phyloP scores from a whole-genome alignment of 1,140 invertebrate species.

The Ceratitis capitata region DNA sequence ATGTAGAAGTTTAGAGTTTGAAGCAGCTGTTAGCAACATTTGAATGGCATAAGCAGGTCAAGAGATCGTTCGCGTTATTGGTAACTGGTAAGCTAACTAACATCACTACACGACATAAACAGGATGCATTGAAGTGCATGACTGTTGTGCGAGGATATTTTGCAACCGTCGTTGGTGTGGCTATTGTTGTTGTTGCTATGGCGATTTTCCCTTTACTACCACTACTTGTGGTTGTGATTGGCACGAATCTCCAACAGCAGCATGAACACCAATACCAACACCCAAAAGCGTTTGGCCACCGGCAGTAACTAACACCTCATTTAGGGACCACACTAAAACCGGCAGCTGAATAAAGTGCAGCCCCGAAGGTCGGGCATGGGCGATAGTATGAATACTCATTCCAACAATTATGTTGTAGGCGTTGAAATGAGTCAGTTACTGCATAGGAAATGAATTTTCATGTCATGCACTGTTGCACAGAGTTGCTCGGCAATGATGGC shows the following conservation, averaged over 20 bases:
- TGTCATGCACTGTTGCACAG: neutral
- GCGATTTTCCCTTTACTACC: slow-evolving; percentile 13
- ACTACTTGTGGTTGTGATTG: slow-evolving; percentile 22
- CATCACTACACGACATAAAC: slow-evolving; percentile 1
- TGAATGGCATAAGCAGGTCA: slow-evolving; percentile 20
- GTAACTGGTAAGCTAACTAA: neutral
- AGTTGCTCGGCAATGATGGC: neutral
- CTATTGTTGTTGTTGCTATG: neutral
- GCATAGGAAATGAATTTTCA: neutral
- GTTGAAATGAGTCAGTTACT: neutral
- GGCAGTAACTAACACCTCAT: neutral
- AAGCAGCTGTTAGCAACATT: neutral
- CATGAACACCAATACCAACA: neutral
- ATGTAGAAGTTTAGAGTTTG: neutral
- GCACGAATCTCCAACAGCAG: neutral
- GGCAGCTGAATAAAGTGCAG: neutral
- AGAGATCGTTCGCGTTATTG: neutral
- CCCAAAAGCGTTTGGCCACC: neutral
- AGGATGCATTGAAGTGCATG: neutral
- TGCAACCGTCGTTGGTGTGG: neutral
- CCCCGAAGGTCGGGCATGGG: neutral
- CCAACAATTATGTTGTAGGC: neutral
- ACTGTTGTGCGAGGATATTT: neutral
- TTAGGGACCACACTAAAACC: neutral
- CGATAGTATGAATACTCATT: neutral